Percentiles rank a stretch among this genome's conserved stretches.
These are phyloP conservation scores for Calephelis virginiensis DNA, from an alignment of 1,140 invertebrate genomes.

Conservation along the genomic window DNA sequence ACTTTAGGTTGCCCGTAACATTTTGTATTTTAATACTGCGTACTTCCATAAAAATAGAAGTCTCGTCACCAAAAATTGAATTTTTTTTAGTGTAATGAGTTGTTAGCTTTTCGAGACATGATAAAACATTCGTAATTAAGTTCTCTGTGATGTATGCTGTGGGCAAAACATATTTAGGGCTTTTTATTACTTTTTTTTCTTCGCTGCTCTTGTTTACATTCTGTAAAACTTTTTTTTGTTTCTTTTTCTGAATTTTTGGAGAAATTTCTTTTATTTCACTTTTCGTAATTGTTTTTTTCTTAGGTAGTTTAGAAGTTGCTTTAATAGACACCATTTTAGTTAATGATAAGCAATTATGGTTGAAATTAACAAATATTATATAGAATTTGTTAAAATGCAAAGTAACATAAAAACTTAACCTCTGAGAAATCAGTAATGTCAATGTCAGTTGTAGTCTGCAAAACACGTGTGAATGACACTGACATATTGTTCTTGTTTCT, in stretches of 20 bases:
- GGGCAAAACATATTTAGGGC: constrained; percentile 51
- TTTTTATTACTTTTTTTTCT: constrained; percentile 32
- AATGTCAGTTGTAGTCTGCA: too few relatives aligned
- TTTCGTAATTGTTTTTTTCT: constrained; percentile 24
- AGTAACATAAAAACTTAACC: too few relatives aligned
- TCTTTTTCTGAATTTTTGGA: constrained; percentile 21
- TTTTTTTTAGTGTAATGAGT: constrained; percentile 53
- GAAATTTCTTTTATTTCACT: constrained; percentile 24
- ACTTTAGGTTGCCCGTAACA: constrained; percentile 50
- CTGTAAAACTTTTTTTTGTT: constrained; percentile 23
- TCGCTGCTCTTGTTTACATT: background rate
- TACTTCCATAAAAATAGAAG: constrained; percentile 64
- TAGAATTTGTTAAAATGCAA: background rate
- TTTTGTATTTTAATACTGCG: constrained; percentile 65
- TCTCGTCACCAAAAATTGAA: constrained; percentile 61
- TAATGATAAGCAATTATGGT: background rate
- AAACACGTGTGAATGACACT: too few relatives aligned
- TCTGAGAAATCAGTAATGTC: too few relatives aligned
- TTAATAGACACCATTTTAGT: constrained; percentile 21
- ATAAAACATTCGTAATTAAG: constrained; percentile 45
- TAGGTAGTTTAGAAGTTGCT: background rate
- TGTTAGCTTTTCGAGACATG: constrained; percentile 51
- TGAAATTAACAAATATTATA: background rate
- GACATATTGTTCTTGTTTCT: too few relatives aligned
- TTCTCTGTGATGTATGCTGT: constrained; percentile 48